Base-by-base conservation (phyloP, 64 coral and sea anemone genomes). In the Pachyseris speciosa region DNA sequence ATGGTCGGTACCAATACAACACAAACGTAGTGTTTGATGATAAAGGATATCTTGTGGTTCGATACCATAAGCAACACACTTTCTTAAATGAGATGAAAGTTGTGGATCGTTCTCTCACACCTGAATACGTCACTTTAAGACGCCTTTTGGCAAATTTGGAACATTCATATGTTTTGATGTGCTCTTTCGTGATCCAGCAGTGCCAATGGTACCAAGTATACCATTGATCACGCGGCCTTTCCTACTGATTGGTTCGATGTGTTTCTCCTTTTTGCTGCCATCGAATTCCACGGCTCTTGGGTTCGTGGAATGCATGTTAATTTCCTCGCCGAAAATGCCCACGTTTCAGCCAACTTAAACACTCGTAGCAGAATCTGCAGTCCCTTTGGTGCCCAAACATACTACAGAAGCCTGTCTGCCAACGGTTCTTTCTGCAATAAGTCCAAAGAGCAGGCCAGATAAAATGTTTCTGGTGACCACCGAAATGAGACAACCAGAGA, bases 201-300 rank as follows among this genome's bases (percentile, higher is more conserved):
- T 89, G 13, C 67, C 75, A 5, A 24, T 94, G 19, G 92, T 94
- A 75, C 49, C 4, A 9, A 84, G 51, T 58, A 89, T 41, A 40
- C 64, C 9, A 83, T 94, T 66, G 92, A 94, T 47, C 92, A 94
- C 50, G 78, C 89, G 24, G 92, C 89, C 25, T 94, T 94, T 73
- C 86, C 92, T 42, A 94, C 91, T 25, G 93, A 86, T 1, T 94
- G 93, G 93, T 94, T 94, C 29, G 93, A 94, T 78, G 93, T 94
- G 9, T 68, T 94, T 36, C 86, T 78, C 24, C 87, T 94, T 12
- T 90, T 94, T 27, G 31, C 93, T 5, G 87, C 93, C 26, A 90
- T 94, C 72, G 93, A 87, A 55, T 94, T 94, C 25, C 93, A 94
- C 52, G 70, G 93, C 5, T 94, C 93, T 0, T 94, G 93, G 93